These are phyloP conservation scores for Xestoiulus laeticollis DNA, from an alignment of 2,888 invertebrate genomes.

Conservation along the genomic window DNA sequence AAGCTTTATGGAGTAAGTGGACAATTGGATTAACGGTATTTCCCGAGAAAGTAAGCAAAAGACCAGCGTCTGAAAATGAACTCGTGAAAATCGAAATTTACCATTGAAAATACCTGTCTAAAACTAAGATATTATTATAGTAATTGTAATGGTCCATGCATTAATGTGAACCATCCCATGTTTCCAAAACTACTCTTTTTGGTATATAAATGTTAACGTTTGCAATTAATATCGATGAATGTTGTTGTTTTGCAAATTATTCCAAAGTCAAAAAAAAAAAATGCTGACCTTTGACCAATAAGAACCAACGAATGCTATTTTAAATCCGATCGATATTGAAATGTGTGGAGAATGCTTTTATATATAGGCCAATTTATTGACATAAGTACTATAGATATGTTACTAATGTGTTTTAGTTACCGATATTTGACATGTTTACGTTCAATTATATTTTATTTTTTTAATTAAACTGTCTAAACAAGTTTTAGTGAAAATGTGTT, in stretches of 20 bases:
- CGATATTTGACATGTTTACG: not conserved
- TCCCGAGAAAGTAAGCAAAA: not conserved
- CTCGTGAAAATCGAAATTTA: not conserved
- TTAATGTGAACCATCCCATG: not conserved
- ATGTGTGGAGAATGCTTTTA: not conserved
- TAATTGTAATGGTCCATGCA: constrained; percentile 10
- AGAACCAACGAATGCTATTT: not conserved
- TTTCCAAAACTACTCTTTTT: not conserved
- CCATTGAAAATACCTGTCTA: not conserved
- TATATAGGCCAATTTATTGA: not conserved
- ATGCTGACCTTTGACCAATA: not conserved
- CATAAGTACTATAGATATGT: not conserved
- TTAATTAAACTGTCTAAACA: not conserved
- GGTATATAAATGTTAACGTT: constrained; percentile 7
- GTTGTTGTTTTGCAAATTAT: not conserved
- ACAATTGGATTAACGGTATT: not conserved
- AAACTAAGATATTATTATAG: not conserved
- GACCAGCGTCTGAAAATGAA: not conserved
- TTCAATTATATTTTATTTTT: constrained; percentile 36
- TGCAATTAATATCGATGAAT: constrained; percentile 11
- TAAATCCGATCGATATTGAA: not conserved
- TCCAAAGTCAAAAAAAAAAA: not conserved
- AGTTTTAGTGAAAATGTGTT: not conserved
- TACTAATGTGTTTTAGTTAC: not conserved
- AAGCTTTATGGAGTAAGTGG: not conserved